Evolutionary conservation across 2,797 vertebrate species (phyloP), one percentile per base, ranked within the genome.

Genomic region (Chrosomus eos): DNA sequence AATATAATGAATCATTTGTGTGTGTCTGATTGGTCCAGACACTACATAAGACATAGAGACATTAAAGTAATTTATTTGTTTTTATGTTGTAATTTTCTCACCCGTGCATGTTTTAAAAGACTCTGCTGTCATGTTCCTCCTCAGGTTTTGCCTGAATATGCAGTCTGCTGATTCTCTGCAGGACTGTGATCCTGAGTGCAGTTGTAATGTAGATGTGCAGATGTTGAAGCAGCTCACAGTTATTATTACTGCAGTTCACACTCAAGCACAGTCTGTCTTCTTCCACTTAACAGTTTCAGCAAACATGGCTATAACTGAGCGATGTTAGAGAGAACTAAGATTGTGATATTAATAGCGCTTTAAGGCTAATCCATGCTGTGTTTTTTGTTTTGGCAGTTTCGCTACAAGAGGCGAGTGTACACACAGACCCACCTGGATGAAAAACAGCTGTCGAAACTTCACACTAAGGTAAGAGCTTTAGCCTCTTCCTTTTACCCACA

Each of bases 381-480:
- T 78, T 89, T 45, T 91, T 86, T 19, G 2, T 51, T 51, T 91
- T 90, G 88, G 73, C 95, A 99, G 98, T 99, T 99, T 90, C 97
- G 98, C 82, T 99, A 99, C 93, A 99, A 99, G 91, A 95, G 98
- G 87, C 95, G 98, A 38, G 96, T 99, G 77, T 99, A 99, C 92
- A 97, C 96, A 85, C 97, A 99, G 94, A 93, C 95, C 40, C 91
- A 98, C 92, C 93, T 99, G 90, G 98, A 99, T 86, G 97, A 99
- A 92, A 99, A 98, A 91, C 97, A 98, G 93, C 95, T 99, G 90
- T 97, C 97, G 31, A 99, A 98, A 93, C 96, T 99, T 84, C 97
- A 99, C 88, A 99, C 97, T 0, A 99, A 99, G 97, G 98, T 98
- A 96, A 95, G 91, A 31, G 45, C 3, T 33, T 84, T 60, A 13